phyloP scores from a whole-genome alignment of 2,113 vertebrate genomes.

The Platysternon megacephalum region DNA sequence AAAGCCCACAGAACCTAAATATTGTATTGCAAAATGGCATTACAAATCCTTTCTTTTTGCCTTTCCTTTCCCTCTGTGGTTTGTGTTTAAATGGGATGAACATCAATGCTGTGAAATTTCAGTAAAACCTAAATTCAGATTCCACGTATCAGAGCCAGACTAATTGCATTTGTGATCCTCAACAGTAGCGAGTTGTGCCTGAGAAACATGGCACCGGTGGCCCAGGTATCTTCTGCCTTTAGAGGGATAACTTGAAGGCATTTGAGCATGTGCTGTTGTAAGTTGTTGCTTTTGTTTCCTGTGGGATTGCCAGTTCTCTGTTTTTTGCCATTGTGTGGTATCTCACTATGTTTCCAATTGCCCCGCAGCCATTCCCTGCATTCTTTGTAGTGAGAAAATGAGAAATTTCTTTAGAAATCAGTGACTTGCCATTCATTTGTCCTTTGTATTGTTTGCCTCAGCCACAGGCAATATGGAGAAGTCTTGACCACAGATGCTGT shows the following conservation, averaged over 20 bases:
- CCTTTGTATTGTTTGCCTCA: background rate
- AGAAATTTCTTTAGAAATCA: background rate
- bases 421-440: background rate
- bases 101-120: background rate
- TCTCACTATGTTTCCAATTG: background rate
- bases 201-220: background rate
- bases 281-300: background rate
- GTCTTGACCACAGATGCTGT: background rate
- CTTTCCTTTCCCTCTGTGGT: background rate
- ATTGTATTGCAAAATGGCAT: conserved; percentile 14
- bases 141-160: background rate
- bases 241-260: background rate
- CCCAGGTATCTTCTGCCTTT: background rate
- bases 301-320: background rate
- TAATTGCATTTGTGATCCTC: background rate
- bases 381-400: background rate
- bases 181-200: background rate
- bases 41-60: background rate
- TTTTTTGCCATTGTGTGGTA: background rate
- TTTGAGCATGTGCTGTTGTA: background rate
- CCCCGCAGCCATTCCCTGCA: background rate
- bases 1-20: conserved; percentile 51
- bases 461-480: background rate
- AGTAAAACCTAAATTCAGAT: background rate
- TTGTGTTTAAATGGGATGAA: background rate